Conservation (phyloP, 1,140 invertebrate species). For the Aphidius gifuensis region DNA sequence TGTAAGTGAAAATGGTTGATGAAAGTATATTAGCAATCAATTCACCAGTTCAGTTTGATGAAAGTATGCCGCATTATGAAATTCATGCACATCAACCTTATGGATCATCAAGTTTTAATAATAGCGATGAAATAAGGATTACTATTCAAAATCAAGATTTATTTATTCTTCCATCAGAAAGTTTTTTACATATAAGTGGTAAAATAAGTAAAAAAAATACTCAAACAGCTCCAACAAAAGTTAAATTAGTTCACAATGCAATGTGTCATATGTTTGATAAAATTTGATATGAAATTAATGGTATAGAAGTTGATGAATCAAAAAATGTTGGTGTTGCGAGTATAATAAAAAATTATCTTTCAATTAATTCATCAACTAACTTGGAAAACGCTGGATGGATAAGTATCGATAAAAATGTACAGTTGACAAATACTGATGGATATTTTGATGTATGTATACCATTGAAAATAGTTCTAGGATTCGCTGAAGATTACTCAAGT, state of each 20-base stretch:
- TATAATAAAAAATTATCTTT: constrained; percentile 37
- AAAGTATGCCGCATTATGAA: constrained; percentile 40
- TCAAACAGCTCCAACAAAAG: background rate
- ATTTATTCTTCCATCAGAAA: constrained; percentile 37
- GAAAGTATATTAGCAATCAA: constrained; percentile 16
- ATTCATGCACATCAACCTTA: constrained; percentile 28
- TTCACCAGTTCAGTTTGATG: constrained; percentile 26
- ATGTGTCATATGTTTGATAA: constrained; percentile 27
- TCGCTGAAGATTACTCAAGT: constrained; percentile 55
- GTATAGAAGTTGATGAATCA: too few relatives aligned
- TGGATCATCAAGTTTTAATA: constrained; percentile 13
- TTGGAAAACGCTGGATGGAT: constrained; percentile 38
- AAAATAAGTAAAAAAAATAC: constrained; percentile 29
- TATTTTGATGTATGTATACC: constrained; percentile 47
- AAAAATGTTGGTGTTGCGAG: too few relatives aligned
- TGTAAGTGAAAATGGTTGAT: constrained; percentile 7
- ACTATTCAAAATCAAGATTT: constrained; percentile 40
- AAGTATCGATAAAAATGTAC: constrained; percentile 19
- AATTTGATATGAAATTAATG: too few relatives aligned
- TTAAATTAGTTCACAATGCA: constrained; percentile 40
- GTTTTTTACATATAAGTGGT: constrained; percentile 41
- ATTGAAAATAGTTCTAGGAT: constrained; percentile 44
- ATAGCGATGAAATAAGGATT: constrained; percentile 12
- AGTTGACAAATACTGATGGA: constrained; percentile 21
- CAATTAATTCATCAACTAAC: constrained; percentile 24